Evolutionary conservation across 2,113 vertebrate species (phyloP).

Genomic region (Glaucidium brasilianum): DNA sequence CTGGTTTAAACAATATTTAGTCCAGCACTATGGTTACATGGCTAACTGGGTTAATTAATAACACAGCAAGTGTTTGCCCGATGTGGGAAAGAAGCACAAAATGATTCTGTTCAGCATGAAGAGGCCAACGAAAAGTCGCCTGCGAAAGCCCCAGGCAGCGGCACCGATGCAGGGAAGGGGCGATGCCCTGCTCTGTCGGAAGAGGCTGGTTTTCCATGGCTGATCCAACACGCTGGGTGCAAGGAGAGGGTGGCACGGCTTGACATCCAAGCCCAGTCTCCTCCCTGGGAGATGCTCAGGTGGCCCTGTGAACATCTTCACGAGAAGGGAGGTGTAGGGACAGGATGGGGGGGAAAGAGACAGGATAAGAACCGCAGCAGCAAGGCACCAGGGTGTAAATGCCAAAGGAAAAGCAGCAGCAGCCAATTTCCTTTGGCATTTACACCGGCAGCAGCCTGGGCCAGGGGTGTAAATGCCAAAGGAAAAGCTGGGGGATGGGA

Average conservation of each 20-base stretch:
- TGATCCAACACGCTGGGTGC: accelerated
- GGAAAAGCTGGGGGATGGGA: neutral
- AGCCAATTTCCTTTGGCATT: too few relatives aligned
- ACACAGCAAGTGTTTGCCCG: accelerated
- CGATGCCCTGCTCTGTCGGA: neutral
- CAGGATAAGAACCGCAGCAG: neutral
- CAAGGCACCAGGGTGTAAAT: neutral
- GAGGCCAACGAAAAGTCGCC: neutral
- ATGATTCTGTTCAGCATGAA: neutral
- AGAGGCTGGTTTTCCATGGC: neutral
- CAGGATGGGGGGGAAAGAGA: neutral
- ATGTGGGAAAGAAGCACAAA: neutral
- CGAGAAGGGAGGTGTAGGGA: accelerated
- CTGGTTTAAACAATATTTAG: neutral
- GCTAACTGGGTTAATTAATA: conserved; percentile 25
- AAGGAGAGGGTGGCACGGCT: neutral
- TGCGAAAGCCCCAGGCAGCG: neutral
- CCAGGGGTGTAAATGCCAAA: neutral
- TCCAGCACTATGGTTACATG: neutral
- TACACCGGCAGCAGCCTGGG: neutral
- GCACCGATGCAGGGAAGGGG: neutral
- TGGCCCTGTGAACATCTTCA: neutral
- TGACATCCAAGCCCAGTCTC: neutral
- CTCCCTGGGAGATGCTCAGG: neutral
- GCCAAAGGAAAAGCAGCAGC: too few relatives aligned